Evolutionary conservation across 2,797 vertebrate genomes (phyloP).

Genomic region (Anniella stebbinsi): DNA sequence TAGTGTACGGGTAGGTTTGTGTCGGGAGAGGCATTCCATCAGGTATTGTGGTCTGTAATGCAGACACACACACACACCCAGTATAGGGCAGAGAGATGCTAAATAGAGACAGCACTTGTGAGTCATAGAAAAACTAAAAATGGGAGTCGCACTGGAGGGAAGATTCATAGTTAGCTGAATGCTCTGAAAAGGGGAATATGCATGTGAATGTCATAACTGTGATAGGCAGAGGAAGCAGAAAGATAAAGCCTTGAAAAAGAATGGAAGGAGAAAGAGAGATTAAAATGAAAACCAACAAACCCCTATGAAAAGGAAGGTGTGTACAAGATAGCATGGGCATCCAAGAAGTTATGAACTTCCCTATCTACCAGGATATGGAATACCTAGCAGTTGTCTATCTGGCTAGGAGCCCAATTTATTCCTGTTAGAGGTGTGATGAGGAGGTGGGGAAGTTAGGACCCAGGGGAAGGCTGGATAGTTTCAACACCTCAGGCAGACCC

Average conservation of each 20-base stretch:
- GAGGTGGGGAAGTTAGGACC: no score
- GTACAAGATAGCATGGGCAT: not conserved
- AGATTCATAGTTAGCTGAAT: constrained; percentile 48
- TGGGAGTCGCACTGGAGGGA: constrained; percentile 29
- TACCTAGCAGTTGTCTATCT: not conserved
- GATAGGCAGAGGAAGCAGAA: not conserved
- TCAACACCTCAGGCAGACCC: not conserved
- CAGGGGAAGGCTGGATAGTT: not conserved
- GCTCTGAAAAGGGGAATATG: not conserved
- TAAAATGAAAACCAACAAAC: not conserved
- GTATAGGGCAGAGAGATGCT: not conserved
- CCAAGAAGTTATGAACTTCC: not conserved
- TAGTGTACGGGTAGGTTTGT: no score
- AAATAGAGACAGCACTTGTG: constrained; percentile 45
- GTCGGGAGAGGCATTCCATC: no score
- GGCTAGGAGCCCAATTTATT: not conserved
- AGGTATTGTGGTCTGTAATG: no score
- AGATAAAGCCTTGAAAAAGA: not conserved
- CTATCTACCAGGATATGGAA: not conserved
- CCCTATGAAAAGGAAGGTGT: not conserved
- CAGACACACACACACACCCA: constrained; percentile 14
- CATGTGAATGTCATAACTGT: not conserved
- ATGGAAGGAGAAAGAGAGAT: not conserved
- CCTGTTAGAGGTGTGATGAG: not conserved
- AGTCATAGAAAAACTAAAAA: constrained; percentile 57